Percentiles rank a stretch among this genome's conserved stretches.
These are phyloP conservation scores for Sus cebifrons DNA, from an alignment of 2,797 vertebrate species.

Conservation along the genomic window DNA sequence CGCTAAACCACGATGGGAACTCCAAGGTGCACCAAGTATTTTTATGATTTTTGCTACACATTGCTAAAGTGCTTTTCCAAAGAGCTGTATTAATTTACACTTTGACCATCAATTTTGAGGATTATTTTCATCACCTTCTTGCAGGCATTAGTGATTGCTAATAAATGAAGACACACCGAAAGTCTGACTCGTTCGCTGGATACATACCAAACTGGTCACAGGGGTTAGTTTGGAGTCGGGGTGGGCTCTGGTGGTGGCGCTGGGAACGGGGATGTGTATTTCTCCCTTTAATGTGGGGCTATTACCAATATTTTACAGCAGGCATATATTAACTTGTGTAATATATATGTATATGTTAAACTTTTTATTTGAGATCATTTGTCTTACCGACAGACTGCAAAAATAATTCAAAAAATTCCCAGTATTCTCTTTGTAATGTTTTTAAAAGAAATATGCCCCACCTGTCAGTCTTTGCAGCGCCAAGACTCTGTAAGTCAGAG, in stretches of 20 bases:
- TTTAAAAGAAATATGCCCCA: neutral
- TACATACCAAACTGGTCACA: neutral
- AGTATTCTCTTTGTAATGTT: neutral
- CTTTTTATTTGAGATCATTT: constrained; percentile 34
- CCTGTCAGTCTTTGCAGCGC: neutral
- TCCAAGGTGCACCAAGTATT: neutral
- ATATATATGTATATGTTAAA: constrained; percentile 1
- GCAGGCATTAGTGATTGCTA: neutral
- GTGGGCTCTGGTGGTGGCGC: neutral
- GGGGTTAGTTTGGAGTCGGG: neutral
- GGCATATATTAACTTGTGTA: neutral
- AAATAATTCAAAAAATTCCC: constrained; percentile 18
- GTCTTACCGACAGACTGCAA: neutral
- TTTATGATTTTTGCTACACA: neutral
- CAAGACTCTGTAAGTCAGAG: neutral
- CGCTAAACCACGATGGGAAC: no score
- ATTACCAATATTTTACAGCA: constrained; percentile 12
- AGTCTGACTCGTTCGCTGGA: neutral
- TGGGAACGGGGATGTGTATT: neutral
- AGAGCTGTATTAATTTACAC: constrained; percentile 13
- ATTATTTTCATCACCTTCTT: neutral
- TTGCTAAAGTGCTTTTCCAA: constrained; percentile 27
- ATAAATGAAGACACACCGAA: neutral
- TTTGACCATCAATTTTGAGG: neutral
- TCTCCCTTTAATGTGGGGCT: neutral